These are phyloP conservation scores for Phataginus tricuspis DNA, from an alignment of 2,797 vertebrate genomes.

Conservation along the genomic window DNA sequence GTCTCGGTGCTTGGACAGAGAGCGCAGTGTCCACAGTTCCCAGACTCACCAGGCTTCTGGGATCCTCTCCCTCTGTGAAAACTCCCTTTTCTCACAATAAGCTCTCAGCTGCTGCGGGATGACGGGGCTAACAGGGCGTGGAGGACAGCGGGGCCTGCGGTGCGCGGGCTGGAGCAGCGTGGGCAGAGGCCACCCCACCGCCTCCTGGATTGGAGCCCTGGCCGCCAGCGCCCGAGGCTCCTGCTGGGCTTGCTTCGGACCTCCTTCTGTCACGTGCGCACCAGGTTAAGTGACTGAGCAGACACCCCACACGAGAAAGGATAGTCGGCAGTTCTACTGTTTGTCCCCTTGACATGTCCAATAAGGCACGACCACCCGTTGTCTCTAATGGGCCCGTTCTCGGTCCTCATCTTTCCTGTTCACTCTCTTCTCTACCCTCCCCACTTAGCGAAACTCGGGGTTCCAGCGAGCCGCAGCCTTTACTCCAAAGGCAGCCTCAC, in stretches of 20 bases:
- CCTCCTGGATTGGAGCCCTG: background rate
- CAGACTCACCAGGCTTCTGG: background rate
- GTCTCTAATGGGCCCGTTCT: background rate
- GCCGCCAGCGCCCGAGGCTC: background rate
- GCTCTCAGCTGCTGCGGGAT: background rate
- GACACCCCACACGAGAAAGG: background rate
- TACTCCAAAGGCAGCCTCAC: too few relatives aligned
- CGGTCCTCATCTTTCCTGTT: background rate
- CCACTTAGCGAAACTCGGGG: background rate
- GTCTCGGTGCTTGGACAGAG: background rate
- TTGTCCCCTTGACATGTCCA: background rate
- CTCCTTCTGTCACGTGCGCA: background rate
- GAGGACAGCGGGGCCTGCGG: too few relatives aligned
- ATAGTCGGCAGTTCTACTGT: background rate
- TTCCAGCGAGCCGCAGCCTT: background rate
- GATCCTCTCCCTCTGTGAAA: background rate
- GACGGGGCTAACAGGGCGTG: background rate
- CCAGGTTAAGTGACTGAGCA: background rate
- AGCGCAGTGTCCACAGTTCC: background rate
- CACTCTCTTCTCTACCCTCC: background rate
- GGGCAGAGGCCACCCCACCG: background rate
- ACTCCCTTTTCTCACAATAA: background rate
- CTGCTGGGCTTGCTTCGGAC: accelerated
- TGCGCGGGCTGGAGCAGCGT: background rate
- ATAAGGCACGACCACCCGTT: background rate